Evolutionary conservation across 2,888 invertebrate genomes (phyloP).

Genomic region (Microctonus brassicae): DNA sequence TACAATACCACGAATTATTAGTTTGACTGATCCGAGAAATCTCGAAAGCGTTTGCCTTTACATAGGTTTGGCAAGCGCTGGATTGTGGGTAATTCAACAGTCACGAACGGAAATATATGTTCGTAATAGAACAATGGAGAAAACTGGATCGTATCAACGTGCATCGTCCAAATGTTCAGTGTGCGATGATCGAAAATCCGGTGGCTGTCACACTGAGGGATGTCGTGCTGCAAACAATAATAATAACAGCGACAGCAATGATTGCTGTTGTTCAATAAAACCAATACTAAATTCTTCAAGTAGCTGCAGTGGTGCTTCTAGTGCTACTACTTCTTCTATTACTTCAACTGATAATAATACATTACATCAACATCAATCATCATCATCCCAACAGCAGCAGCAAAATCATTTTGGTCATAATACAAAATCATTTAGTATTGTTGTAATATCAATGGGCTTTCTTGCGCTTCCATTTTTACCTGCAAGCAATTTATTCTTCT

Average conservation of each 20-base stretch:
- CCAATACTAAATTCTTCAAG: conserved; percentile 41
- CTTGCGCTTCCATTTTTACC: conserved; percentile 94
- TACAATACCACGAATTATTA: conserved; percentile 88
- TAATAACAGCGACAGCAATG: conserved; percentile 69
- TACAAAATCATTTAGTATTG: conserved; percentile 72
- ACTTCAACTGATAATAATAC: conserved; percentile 37
- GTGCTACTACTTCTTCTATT: conserved; percentile 36
- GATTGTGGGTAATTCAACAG: conserved; percentile 55
- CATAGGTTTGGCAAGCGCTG: conserved; percentile 64
- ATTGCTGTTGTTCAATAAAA: conserved; percentile 68
- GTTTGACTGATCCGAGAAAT: conserved; percentile 84
- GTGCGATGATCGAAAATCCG: conserved; percentile 77
- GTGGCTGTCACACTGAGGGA: conserved; percentile 79
- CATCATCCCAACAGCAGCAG: not conserved
- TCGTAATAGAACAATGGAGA: conserved; percentile 47
- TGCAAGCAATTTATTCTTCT: conserved; percentile 95
- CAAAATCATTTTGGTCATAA: conserved; percentile 44
- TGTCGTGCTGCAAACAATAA: conserved; percentile 82
- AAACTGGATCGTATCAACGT: conserved; percentile 30
- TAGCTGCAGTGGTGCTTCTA: no score
- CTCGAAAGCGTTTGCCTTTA: conserved; percentile 84
- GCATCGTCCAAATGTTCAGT: conserved; percentile 74
- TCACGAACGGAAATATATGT: conserved; percentile 39
- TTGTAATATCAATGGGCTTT: conserved; percentile 76
- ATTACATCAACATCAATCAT: conserved; percentile 36